Conservation (phyloP, 2,888 invertebrate genomes). For the Monopis laevigella region DNA sequence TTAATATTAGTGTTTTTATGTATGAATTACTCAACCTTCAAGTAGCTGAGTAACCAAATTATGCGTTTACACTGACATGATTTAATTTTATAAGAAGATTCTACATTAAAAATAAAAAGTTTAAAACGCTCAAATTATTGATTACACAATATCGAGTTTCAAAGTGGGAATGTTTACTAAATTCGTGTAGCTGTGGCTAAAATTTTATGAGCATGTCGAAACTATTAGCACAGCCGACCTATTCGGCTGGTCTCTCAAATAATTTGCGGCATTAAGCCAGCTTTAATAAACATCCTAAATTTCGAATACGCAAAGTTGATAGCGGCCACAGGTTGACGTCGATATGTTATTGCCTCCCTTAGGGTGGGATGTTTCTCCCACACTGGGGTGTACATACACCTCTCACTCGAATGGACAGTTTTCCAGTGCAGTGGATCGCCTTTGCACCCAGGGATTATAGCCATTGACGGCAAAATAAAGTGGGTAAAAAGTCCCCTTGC, state of each 20-base stretch:
- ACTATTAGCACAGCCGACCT: slow-evolving; percentile 40
- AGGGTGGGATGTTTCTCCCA: neutral
- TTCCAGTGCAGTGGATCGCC: slow-evolving; percentile 42
- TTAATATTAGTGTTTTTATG: no score
- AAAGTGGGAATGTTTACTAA: no score
- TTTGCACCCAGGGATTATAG: slow-evolving; percentile 43
- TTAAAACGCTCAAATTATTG: no score
- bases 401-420: slow-evolving; percentile 31
- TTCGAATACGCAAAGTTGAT: slow-evolving; percentile 1
- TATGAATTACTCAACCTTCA: no score
- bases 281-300: slow-evolving; percentile 8
- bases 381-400: neutral
- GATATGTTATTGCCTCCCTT: neutral
- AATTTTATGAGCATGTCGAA: slow-evolving; percentile 20
- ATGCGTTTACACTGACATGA: no score
- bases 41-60: no score
- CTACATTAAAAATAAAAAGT: no score
- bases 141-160: no score
- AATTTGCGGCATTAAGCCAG: slow-evolving; percentile 5
- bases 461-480: slow-evolving; percentile 18
- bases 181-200: slow-evolving; percentile 53
- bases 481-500: neutral
- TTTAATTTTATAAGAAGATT: no score
- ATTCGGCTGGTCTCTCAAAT: slow-evolving; percentile 20
- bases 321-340: slow-evolving; percentile 3